phyloP scores from a whole-genome alignment of 2,113 vertebrate genomes.

The Brachirus orientalis region DNA sequence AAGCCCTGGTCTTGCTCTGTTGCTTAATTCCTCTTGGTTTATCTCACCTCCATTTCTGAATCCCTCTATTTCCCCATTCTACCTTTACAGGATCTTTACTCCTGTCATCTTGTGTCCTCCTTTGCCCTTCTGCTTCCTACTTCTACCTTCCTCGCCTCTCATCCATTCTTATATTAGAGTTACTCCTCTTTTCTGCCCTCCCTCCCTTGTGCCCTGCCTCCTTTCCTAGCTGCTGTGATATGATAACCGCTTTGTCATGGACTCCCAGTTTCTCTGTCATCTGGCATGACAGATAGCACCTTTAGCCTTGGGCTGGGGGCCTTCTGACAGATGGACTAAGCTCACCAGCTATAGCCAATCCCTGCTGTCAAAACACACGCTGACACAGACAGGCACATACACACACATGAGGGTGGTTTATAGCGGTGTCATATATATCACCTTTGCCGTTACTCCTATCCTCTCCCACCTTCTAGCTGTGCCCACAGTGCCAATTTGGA shows the following conservation, averaged over 20 bases:
- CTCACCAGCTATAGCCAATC: slow-evolving; percentile 66
- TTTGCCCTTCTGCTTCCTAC: slow-evolving; percentile 3
- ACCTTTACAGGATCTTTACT: not conserved
- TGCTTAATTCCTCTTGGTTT: not conserved
- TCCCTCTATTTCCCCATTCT: slow-evolving; percentile 17
- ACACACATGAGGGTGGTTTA: slow-evolving; percentile 31
- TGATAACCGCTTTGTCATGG: slow-evolving; percentile 70
- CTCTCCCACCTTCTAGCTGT: slow-evolving; percentile 50
- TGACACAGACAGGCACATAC: slow-evolving; percentile 19
- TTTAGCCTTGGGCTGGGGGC: slow-evolving; percentile 72
- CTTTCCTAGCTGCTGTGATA: slow-evolving; percentile 49
- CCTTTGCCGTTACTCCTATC: slow-evolving; percentile 49
- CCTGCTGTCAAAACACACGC: slow-evolving; percentile 60
- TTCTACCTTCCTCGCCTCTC: slow-evolving; percentile 14
- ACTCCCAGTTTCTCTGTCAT: slow-evolving; percentile 68
- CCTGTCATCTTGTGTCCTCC: slow-evolving; percentile 19
- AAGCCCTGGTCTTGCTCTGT: not conserved
- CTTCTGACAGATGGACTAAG: slow-evolving; percentile 71
- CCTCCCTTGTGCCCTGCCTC: slow-evolving; percentile 11
- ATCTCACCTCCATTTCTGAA: slow-evolving; percentile 10
- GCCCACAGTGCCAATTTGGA: slow-evolving; percentile 64
- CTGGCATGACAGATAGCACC: slow-evolving; percentile 72
- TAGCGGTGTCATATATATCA: slow-evolving; percentile 55
- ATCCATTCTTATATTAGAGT: slow-evolving; percentile 29
- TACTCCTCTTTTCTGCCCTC: slow-evolving; percentile 15